These are phyloP conservation scores for Datnioides undecimradiatus DNA, from an alignment of 2,113 vertebrate species.

Conservation along the genomic window DNA sequence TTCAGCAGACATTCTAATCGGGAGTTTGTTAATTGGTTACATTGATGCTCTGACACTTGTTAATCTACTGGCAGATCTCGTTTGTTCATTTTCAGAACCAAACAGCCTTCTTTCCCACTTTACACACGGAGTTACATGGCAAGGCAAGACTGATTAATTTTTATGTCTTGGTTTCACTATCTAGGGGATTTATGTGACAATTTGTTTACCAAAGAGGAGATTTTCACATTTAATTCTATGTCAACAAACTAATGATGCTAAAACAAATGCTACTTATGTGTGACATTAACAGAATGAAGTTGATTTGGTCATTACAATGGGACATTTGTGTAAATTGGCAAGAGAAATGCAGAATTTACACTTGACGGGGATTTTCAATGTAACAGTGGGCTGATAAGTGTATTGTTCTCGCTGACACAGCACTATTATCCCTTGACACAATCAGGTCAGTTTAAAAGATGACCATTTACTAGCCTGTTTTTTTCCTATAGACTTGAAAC, in stretches of 20 bases:
- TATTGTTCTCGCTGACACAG: not conserved
- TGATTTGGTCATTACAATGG: not conserved
- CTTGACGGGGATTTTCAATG: not conserved
- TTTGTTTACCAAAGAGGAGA: not conserved
- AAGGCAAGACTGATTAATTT: not conserved
- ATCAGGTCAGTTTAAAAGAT: not conserved
- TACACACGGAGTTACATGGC: not conserved
- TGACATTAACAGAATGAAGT: not conserved
- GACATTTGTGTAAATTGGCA: not conserved
- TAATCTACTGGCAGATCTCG: slow-evolving; percentile 52
- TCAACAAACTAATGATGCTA: not conserved
- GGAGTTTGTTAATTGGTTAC: slow-evolving; percentile 71
- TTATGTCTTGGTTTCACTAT: not conserved
- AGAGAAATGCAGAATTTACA: not conserved
- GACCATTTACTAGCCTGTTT: not conserved
- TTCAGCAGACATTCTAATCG: slow-evolving; percentile 68
- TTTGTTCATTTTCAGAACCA: slow-evolving; percentile 48
- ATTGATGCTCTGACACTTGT: slow-evolving; percentile 69
- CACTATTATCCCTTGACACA: not conserved
- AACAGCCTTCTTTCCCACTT: slow-evolving; percentile 16
- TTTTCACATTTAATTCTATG: slow-evolving; percentile 13
- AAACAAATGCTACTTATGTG: not conserved
- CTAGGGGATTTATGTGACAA: not conserved
- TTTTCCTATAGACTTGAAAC: not conserved
- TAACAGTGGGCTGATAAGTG: not conserved